Percentiles rank a stretch among this genome's conserved stretches.
Conservation (phyloP, 2,113 vertebrate species). For the Ceratotherium simum region DNA sequence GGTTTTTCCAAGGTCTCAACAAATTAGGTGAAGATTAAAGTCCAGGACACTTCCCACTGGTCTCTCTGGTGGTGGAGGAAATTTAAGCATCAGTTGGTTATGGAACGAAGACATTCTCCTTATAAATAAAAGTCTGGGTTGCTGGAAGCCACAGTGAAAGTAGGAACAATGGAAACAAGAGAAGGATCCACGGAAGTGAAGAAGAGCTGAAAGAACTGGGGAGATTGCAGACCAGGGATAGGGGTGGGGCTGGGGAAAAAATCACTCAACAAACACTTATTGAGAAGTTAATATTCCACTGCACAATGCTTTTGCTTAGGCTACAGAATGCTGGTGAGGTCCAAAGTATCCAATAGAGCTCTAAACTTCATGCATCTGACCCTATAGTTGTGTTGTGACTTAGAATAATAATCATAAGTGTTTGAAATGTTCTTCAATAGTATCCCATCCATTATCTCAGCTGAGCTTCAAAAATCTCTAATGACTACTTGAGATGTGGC, state of each 20-base stretch:
- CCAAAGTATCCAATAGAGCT: neutral
- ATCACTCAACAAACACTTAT: neutral
- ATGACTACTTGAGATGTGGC: neutral
- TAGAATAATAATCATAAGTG: neutral
- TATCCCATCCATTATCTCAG: neutral
- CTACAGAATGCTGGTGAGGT: neutral
- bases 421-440: neutral
- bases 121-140: neutral
- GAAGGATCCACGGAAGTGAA: neutral
- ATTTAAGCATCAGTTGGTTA: neutral
- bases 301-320: neutral
- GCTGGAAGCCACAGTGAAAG: neutral
- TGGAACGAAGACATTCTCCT: neutral
- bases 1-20: neutral
- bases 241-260: neutral
- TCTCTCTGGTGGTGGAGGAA: neutral
- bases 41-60: neutral
- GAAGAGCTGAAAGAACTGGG: neutral
- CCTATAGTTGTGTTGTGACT: neutral
- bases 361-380: neutral
- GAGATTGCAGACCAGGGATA: neutral
- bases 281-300: neutral
- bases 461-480: neutral
- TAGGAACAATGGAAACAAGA: neutral
- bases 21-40: neutral